Evolutionary conservation across 2,888 invertebrate genomes (phyloP), one percentile per base, ranked within the genome.

Genomic region (Dryomyza anilis): DNA sequence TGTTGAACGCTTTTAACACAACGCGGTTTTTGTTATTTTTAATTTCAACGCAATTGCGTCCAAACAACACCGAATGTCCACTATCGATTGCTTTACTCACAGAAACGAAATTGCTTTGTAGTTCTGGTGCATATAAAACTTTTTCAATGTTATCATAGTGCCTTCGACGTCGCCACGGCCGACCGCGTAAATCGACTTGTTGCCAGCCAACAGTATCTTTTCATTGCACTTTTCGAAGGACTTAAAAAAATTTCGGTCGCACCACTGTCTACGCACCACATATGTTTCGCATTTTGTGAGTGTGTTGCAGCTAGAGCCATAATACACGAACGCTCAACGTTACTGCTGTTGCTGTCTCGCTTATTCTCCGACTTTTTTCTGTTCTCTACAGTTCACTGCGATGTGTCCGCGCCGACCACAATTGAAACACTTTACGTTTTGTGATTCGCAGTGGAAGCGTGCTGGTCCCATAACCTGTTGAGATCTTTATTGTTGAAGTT

Each of bases 261-360:
- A 4, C 65, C 67, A 45, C 58, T 67, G 19, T 65, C 67, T 4
- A 64, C 36, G 21, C 65, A 67, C 65, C 67, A 67, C 33, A 16
- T n/a, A n/a, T n/a, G n/a, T n/a, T n/a, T n/a, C n/a, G n/a, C n/a
- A n/a, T n/a, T n/a, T n/a, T n/a, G n/a, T n/a, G n/a, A n/a, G n/a
- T n/a, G n/a, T n/a, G n/a, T n/a, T n/a, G n/a, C n/a, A n/a, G n/a
- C n/a, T n/a, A n/a, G n/a, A n/a, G n/a, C n/a, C n/a, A n/a, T n/a
- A n/a, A n/a, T n/a, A n/a, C n/a, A n/a, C n/a, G n/a, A n/a, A n/a
- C n/a, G n/a, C n/a, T n/a, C n/a, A n/a, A n/a, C n/a, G n/a, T n/a
- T n/a, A n/a, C n/a, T n/a, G n/a, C n/a, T n/a, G n/a, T n/a, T n/a
- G n/a, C n/a, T n/a, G n/a, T n/a, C n/a, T n/a, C n/a, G n/a, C n/a